phyloP scores from a whole-genome alignment of 2,113 vertebrate genomes.

The Prietella phreatophila region DNA sequence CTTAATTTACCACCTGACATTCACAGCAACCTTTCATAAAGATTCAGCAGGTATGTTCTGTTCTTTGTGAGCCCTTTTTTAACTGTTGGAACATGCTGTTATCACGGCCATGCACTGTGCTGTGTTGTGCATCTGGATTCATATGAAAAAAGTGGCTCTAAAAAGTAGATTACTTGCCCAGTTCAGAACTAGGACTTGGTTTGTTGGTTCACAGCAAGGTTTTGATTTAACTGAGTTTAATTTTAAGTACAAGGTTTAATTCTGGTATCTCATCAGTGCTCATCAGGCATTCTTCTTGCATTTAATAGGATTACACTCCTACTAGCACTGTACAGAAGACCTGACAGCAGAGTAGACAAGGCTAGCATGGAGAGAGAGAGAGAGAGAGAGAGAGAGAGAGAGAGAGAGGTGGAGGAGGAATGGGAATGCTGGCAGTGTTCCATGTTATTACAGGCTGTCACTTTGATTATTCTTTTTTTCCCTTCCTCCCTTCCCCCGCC shows the following conservation, averaged over 20 bases:
- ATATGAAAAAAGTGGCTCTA: not conserved
- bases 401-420: conserved; percentile 50
- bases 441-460: conserved; percentile 36
- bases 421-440: conserved; percentile 32
- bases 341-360: conserved; percentile 26
- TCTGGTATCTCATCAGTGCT: conserved; percentile 37
- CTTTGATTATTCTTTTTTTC: conserved; percentile 30
- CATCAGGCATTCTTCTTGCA: conserved; percentile 22
- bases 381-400: not conserved
- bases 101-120: not conserved
- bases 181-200: not conserved
- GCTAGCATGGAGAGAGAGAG: not conserved
- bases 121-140: not conserved
- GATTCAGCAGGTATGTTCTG: not conserved
- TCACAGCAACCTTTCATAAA: not conserved
- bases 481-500: not conserved
- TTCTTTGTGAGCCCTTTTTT: not conserved
- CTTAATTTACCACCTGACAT: not conserved
- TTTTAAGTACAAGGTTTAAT: conserved; percentile 13
- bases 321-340: not conserved
- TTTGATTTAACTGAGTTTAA: not conserved
- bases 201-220: not conserved
- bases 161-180: not conserved
- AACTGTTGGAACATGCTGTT: not conserved
- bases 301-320: conserved; percentile 40